Base-by-base conservation (phyloP, 2,797 vertebrate species). In the Peromyscus melanophrys region DNA sequence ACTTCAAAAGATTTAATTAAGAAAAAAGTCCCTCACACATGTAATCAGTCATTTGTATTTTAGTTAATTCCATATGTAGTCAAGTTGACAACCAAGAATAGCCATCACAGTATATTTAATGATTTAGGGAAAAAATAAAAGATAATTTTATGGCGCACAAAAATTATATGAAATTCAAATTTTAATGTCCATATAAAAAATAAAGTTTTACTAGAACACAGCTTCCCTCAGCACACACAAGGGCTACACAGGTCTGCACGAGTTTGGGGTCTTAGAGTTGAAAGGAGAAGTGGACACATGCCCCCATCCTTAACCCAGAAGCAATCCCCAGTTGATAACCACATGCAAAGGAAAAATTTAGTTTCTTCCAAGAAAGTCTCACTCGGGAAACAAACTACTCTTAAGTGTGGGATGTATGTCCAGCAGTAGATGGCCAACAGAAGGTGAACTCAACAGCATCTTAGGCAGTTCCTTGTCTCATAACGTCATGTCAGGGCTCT, bases 91-190 rank as follows among this genome's bases (percentile, higher is more conserved):
- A 84, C 37, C 59, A 84, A 84, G 27, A 63, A 84, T 63, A 63
- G 59, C 16, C 59, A 84, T 21, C 29, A 63, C 9, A 63, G 31
- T 73, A 57, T 12, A 71, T 65, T 91, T 61, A 96, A 95, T 73
- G 13, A 27, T 17, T 52, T 1, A 23, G 37, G 6, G 0, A n/a
- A 37, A 69, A 55, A 67, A 43, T 17, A 61, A 40, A 94, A 86
- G 10, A 73, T 87, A 40, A 65, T 67, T 95, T 80, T 92, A n/a
- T 92, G 63, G 92, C 49, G 80, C 12, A 57, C 34, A 69, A 92
- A 89, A 86, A 17, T 65, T 59, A 61, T 6, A 89, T 73, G 57
- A 87, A 83, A 94, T 87, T 90, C 37, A 83, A 95, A 87, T 96
- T 77, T 77, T 40, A 59, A n/a, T 82, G 34, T 59, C 67, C 37